A percentile compares a stretch with the other conserved stretches of the same genome.
phyloP scores from a whole-genome alignment of 2,797 vertebrate genomes.

The Ispidina picta region DNA sequence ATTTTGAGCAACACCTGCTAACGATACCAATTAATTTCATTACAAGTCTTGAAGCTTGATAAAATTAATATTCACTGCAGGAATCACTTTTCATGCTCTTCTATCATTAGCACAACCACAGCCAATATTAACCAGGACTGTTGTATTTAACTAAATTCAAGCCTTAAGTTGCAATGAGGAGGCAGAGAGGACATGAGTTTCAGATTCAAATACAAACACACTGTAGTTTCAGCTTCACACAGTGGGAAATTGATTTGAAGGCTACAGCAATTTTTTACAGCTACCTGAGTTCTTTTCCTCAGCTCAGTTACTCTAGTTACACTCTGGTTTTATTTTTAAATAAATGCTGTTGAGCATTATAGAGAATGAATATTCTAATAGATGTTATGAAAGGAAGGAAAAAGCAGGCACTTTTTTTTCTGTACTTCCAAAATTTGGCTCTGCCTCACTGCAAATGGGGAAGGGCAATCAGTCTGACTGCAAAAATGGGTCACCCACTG shows the following conservation, averaged over 20 bases:
- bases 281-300: not conserved
- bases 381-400: not conserved
- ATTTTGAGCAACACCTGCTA: not conserved
- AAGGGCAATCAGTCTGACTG: not conserved
- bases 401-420: not conserved
- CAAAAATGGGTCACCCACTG: conserved; percentile 7
- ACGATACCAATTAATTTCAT: not conserved
- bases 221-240: not conserved
- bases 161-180: not conserved
- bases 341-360: not conserved
- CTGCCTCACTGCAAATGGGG: not conserved
- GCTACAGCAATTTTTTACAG: not conserved
- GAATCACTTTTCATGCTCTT: not conserved
- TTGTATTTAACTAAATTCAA: not conserved
- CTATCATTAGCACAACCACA: not conserved
- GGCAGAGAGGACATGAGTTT: not conserved
- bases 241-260: not conserved
- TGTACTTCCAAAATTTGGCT: not conserved
- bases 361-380: not conserved
- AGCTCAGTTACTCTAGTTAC: not conserved
- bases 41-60: not conserved
- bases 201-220: not conserved
- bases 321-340: not conserved
- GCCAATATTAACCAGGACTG: not conserved
- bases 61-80: not conserved